Percentiles rank a stretch among this genome's conserved stretches.
phyloP scores from a whole-genome alignment of 1,140 invertebrate species.

The Drosophila busckii region DNA sequence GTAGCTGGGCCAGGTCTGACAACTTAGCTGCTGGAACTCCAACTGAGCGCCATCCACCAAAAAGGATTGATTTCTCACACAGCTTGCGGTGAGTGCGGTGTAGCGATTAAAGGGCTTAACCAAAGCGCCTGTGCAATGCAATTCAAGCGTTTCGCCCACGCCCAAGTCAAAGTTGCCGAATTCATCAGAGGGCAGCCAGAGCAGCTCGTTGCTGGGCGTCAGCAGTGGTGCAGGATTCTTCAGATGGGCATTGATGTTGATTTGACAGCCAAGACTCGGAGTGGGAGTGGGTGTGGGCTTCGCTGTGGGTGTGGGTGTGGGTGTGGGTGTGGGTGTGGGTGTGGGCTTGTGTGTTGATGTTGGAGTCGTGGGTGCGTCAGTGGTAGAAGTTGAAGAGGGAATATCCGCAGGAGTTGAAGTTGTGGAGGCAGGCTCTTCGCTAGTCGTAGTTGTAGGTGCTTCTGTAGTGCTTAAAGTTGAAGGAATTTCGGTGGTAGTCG shows the following conservation, averaged over 20 bases:
- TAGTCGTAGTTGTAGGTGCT: slow-evolving; percentile 8
- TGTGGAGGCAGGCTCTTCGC: slow-evolving; percentile 13
- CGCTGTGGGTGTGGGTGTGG: slow-evolving; percentile 2
- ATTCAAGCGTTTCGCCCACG: slow-evolving; percentile 42
- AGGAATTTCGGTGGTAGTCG: not conserved
- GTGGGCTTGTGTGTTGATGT: not conserved
- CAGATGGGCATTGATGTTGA: slow-evolving; percentile 50
- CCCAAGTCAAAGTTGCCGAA: slow-evolving; percentile 35
- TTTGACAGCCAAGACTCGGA: slow-evolving; percentile 40
- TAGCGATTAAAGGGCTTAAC: slow-evolving; percentile 41
- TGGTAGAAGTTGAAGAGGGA: slow-evolving; percentile 6
- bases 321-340: not conserved
- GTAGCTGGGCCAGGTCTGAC: slow-evolving; percentile 52
- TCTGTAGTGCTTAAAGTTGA: not conserved
- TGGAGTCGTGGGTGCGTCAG: not conserved
- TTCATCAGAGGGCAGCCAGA: slow-evolving; percentile 46
- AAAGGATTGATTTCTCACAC: slow-evolving; percentile 37
- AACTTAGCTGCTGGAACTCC: slow-evolving; percentile 47
- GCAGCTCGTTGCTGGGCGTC: slow-evolving; percentile 35
- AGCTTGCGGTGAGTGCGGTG: slow-evolving; percentile 46
- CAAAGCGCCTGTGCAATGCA: slow-evolving; percentile 54
- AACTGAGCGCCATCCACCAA: slow-evolving; percentile 30
- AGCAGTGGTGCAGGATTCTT: slow-evolving; percentile 62
- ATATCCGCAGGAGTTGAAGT: not conserved
- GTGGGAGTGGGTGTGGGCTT: slow-evolving; percentile 5